Evolutionary conservation across 2,888 invertebrate genomes (phyloP), one percentile per base, ranked within the genome.

Genomic region (Mythimna lalbum): DNA sequence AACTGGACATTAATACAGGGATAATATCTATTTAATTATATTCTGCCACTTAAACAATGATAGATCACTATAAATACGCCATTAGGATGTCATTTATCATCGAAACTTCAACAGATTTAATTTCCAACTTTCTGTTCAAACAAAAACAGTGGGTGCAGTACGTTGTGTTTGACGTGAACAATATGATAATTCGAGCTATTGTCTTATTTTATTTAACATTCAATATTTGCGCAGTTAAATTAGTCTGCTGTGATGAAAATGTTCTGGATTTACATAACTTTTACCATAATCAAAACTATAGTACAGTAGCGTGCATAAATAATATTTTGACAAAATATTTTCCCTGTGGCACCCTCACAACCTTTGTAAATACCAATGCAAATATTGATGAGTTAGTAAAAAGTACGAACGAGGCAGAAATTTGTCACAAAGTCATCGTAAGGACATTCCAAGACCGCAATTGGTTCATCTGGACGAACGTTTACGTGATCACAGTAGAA

Each of bases 401-500:
- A 69, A 60, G 56, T 39, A 75, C 87, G 6, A 86, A 88, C 61
- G 60, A 50, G 6, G 73, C 78, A 12, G 68, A 60, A 2, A 63
- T 80, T 39, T 92, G 91, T 69, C 89, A 89, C 63, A 84, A 73
- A 60, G 73, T 88, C 36, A 84, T 88, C 21, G 67, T 85, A 33
- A 85, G 89, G 56, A 82, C 88, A 27, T 87, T 86, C 60, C 36
- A 80, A 19, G 74, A 82, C 17, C 76, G 80, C 6, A 70, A 87
- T 17, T 90, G 88, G 88, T 78, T 81, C 4, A 64, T 87, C 39
- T 76, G 82, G 72, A 84, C 89, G 21, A 80, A 88, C 39, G 69
- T 89, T 4, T 93, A 93, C 57, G 72, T 93, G 4, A 89, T 93
- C 43, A 80, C 82, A 21, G 82, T 83, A 9, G 71, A 86, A 73